Base-by-base conservation (phyloP, 1,140 invertebrate genomes). In the Heliothis subflexa region DNA sequence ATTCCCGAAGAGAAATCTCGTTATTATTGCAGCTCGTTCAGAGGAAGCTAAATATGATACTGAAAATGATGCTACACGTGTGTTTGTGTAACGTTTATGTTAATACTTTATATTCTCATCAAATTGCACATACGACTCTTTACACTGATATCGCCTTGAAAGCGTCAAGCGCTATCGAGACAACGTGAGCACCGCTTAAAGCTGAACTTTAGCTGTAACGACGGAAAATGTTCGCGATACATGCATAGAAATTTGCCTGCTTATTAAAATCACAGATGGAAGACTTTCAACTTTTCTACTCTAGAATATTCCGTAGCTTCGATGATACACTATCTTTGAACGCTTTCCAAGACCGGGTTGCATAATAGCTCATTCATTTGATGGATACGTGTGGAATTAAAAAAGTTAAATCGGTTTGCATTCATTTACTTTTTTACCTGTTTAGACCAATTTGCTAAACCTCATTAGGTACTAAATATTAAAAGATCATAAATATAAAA, bases 1-100 rank as follows among this genome's bases (percentile, higher is more conserved):
- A 74, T 78, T 81, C 72, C 71, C 50, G 33, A 62, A 66, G 73
- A 78, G 76, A 81, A 76, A 78, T 78, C 80, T 78, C 76, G 80
- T 81, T 81, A 78, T 75, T 78, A 78, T 75, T 75, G 77, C 68
- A 76, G 61, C 54, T 78, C 66, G 77, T 78, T 76, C 55, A 64
- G 47, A 28, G 77, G 72, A 74, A 75, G 57, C 74, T 81, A 78
- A 75, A 78, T 80, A 77, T 68, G 64, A 71, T 62, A 62, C 74
- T 78, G 73, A 62, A 80, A 71, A 72, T 62, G 73, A 66, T 70
- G 57, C 16, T 49, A 55, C 64, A 72, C 55, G 76, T 61, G 18
- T 70, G 18, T 71, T 28, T 61, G 45, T 52, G 45, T 33, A 61
- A 72, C 68, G 54, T 59, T 68, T 68, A 77, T 77, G 50, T 77